Percentiles rank a stretch among this genome's conserved stretches.
Conservation (phyloP, 1,140 invertebrate species). For the Antheraea mylitta region DNA sequence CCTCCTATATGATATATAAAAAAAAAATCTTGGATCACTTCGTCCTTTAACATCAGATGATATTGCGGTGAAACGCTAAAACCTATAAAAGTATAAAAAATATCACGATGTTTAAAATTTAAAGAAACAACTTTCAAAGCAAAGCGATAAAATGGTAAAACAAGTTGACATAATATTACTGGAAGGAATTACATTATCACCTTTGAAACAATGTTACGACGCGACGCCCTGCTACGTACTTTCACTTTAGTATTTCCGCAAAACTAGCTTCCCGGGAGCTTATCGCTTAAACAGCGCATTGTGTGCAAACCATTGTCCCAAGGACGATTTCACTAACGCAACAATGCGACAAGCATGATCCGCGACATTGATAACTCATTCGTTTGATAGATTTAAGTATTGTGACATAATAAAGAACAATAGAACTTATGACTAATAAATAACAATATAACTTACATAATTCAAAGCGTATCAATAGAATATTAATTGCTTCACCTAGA, state of each 20-base stretch:
- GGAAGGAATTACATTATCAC: not conserved
- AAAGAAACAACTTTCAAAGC: no score
- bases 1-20: no score
- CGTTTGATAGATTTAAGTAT: slow-evolving; percentile 27
- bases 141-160: not conserved
- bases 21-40: no score
- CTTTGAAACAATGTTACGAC: not conserved
- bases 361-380: slow-evolving; percentile 29
- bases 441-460: not conserved
- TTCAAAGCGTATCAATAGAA: not conserved
- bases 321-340: slow-evolving; percentile 53
- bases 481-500: not conserved
- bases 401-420: slow-evolving; percentile 39
- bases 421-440: slow-evolving; percentile 8
- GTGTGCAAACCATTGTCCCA: slow-evolving; percentile 45
- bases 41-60: no score
- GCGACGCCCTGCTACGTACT: slow-evolving; percentile 26
- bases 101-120: no score
- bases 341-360: slow-evolving; percentile 22
- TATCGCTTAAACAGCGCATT: slow-evolving; percentile 56
- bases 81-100: no score
- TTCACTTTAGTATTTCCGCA: slow-evolving; percentile 65
- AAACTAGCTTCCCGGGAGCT: slow-evolving; percentile 28
- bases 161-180: not conserved
- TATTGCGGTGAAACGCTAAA: no score